Evolutionary conservation across 2,888 invertebrate genomes (phyloP).

Genomic region (Dasypogon diadema): DNA sequence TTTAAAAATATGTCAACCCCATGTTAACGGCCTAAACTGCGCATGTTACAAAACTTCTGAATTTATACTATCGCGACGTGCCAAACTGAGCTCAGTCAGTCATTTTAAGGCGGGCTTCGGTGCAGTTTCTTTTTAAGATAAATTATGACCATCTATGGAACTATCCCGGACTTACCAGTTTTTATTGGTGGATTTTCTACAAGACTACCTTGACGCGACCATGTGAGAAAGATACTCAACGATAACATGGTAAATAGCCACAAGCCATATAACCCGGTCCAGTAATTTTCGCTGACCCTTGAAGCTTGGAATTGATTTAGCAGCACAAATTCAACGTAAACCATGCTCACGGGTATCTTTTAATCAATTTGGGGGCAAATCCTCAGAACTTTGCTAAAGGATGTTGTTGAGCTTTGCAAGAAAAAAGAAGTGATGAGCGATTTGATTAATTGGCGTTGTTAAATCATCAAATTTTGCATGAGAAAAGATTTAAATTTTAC

Average conservation of each 20-base stretch:
- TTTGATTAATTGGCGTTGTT: slow-evolving; percentile 26
- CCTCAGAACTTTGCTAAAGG: neutral
- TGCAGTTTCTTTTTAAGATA: slow-evolving; percentile 4
- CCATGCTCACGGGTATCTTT: slow-evolving; percentile 22
- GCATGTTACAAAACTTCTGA: neutral
- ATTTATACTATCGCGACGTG: neutral
- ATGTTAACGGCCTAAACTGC: slow-evolving; percentile 24
- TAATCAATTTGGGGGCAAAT: slow-evolving; percentile 3
- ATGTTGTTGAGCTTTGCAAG: neutral
- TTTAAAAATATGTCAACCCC: neutral
- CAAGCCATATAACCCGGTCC: slow-evolving; percentile 2
- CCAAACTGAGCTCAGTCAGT: slow-evolving; percentile 16
- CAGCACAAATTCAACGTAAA: slow-evolving; percentile 7
- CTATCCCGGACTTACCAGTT: slow-evolving; percentile 42
- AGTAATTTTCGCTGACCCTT: slow-evolving; percentile 24
- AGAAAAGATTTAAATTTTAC: neutral
- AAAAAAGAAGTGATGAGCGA: neutral
- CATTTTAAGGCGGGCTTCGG: neutral
- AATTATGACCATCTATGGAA: slow-evolving; percentile 22
- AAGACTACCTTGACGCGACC: slow-evolving; percentile 23
- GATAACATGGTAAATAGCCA: slow-evolving; percentile 9
- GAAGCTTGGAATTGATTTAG: slow-evolving; percentile 7
- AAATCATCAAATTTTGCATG: slow-evolving; percentile 21
- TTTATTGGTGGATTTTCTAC: slow-evolving; percentile 25
- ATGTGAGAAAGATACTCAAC: slow-evolving; percentile 21